A percentile compares a stretch with the other conserved stretches of the same genome.
These are phyloP conservation scores for Drosophila anceps DNA, from an alignment of 2,888 invertebrate species.

Conservation along the genomic window DNA sequence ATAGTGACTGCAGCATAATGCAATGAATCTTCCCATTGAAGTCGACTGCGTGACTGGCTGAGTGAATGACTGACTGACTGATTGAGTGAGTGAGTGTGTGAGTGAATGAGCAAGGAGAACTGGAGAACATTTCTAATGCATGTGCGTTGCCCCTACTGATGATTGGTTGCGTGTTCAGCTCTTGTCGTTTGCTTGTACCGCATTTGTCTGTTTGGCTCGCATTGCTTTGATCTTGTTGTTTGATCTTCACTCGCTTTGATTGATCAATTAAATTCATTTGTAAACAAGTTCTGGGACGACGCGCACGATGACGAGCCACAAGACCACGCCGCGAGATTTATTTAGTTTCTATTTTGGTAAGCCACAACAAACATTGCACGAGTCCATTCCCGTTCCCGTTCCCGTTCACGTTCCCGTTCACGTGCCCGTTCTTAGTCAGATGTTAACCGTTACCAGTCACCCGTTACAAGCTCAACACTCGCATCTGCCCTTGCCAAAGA, in stretches of 20 bases:
- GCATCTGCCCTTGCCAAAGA: constrained; percentile 29
- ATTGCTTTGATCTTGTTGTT: constrained; percentile 75
- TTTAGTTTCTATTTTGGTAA: constrained; percentile 44
- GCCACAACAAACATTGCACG: constrained; percentile 25
- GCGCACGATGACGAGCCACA: constrained; percentile 34
- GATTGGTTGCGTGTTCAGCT: constrained; percentile 71
- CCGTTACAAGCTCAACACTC: constrained; percentile 1
- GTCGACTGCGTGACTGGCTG: constrained; percentile 50
- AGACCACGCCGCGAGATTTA: constrained; percentile 39
- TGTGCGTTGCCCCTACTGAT: constrained; percentile 20
- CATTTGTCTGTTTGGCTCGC: constrained; percentile 78
- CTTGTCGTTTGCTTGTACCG: constrained; percentile 73
- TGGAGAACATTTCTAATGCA: constrained; percentile 70
- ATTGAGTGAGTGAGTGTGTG: constrained; percentile 31
- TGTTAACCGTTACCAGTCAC: constrained; percentile 5
- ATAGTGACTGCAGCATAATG: constrained; percentile 47
- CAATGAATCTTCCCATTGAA: constrained; percentile 70
- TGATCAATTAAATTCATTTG: constrained; percentile 85
- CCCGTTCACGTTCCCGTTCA: not conserved
- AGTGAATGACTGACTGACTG: constrained; percentile 35
- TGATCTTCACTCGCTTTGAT: constrained; percentile 83
- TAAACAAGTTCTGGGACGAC: constrained; percentile 77
- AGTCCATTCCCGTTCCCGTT: not conserved
- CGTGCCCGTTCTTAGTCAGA: not conserved
- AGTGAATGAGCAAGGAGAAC: constrained; percentile 53